Evolutionary conservation across 2,797 vertebrate genomes (phyloP).

Genomic region (Fringilla coelebs): DNA sequence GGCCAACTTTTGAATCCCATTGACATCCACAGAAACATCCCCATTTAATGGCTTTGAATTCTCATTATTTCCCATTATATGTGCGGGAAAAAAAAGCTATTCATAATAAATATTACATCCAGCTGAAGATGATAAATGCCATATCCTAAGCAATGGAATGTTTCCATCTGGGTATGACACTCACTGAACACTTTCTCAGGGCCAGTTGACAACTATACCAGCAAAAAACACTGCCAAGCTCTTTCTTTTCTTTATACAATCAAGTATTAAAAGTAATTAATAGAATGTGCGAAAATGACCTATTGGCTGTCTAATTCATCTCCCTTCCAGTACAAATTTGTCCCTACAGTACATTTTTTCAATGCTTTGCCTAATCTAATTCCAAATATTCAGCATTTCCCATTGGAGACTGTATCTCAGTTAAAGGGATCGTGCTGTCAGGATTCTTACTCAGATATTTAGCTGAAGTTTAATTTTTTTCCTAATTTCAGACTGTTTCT

Average conservation of each 20-base stretch:
- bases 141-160: neutral
- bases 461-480: conserved; percentile 9
- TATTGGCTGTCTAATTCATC: conserved; percentile 2
- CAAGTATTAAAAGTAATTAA: neutral
- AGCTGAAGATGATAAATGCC: neutral
- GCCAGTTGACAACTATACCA: neutral
- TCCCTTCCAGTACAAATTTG: neutral
- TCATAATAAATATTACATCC: neutral
- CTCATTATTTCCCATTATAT: neutral
- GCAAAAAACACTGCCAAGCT: neutral
- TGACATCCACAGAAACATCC: neutral
- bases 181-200: neutral
- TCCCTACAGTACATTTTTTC: neutral
- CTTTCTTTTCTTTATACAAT: neutral
- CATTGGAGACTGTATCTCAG: neutral
- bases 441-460: conserved; percentile 15
- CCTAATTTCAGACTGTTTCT: conserved; percentile 22
- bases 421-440: neutral
- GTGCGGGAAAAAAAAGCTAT: accelerated
- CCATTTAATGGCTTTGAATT: neutral
- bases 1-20: neutral
- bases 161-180: neutral
- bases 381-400: conserved; percentile 11
- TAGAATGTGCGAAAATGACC: neutral
- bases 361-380: conserved; percentile 13